Percentiles rank a stretch among this genome's conserved stretches.
Evolutionary conservation across 2,113 vertebrate genomes (phyloP).

Genomic region (Thamnaconus septentrionalis): DNA sequence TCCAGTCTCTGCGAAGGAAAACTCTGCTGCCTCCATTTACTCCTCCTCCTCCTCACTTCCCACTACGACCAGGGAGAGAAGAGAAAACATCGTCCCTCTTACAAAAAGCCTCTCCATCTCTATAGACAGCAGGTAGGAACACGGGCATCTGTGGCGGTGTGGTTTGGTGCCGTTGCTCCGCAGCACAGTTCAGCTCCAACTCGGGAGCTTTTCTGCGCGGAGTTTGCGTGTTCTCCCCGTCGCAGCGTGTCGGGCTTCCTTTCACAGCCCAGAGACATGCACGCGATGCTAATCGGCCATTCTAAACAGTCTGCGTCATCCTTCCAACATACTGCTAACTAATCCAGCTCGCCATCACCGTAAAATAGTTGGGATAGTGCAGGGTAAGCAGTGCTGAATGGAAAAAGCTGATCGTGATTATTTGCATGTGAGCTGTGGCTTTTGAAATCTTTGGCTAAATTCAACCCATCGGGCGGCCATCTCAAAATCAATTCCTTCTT

Average conservation of each 20-base stretch:
- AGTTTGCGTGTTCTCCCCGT: too few relatives aligned
- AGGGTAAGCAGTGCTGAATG: background rate
- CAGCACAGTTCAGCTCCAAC: too few relatives aligned
- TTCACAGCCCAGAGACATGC: too few relatives aligned
- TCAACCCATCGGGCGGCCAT: background rate
- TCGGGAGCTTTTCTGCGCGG: too few relatives aligned
- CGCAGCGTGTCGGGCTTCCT: too few relatives aligned
- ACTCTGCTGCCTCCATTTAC: constrained; percentile 33
- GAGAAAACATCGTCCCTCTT: constrained; percentile 60
- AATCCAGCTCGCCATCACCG: too few relatives aligned
- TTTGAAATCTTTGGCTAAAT: background rate
- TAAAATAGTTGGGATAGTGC: too few relatives aligned
- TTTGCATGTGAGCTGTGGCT: background rate
- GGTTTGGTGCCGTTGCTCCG: too few relatives aligned
- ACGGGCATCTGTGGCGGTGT: background rate
- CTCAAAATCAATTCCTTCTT: too few relatives aligned
- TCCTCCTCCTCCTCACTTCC: constrained; percentile 73
- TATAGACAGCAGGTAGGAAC: constrained; percentile 62
- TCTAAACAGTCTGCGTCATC: too few relatives aligned
- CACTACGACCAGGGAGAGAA: constrained; percentile 70
- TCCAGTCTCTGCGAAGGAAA: constrained; percentile 80
- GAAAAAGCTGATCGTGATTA: background rate
- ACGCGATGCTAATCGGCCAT: too few relatives aligned
- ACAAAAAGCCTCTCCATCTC: constrained; percentile 65
- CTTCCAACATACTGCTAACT: too few relatives aligned